Conservation (phyloP, 2,888 invertebrate genomes). For the Neocrepidodera transversa region DNA sequence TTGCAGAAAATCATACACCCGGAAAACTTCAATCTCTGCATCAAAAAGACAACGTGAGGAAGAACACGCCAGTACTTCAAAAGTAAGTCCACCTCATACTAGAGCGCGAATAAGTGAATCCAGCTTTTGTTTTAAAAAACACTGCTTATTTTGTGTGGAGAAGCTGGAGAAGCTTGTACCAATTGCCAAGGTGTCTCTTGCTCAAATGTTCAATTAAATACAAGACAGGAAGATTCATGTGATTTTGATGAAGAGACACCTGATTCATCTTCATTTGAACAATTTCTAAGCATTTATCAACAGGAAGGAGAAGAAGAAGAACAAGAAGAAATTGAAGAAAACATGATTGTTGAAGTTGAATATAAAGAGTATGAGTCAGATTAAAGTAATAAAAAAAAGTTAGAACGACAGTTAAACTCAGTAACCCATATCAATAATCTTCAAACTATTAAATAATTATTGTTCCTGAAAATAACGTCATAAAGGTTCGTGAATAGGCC, state of each 20-base stretch:
- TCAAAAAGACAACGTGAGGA: conserved; percentile 49
- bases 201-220: too few species aligned
- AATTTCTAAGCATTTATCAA: conserved; percentile 25
- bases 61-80: conserved; percentile 48
- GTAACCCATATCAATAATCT: background rate
- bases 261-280: conserved; percentile 28
- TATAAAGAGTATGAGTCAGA: conserved; percentile 13
- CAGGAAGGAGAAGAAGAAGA: conserved; percentile 13
- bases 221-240: conserved; percentile 8
- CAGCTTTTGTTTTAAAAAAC: too few species aligned
- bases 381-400: background rate
- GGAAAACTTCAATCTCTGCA: conserved; percentile 42
- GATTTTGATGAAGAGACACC: conserved; percentile 24
- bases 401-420: background rate
- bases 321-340: background rate
- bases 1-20: conserved; percentile 45
- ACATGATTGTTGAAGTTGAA: conserved; percentile 14
- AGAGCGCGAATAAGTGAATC: conserved; percentile 43
- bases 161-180: too few species aligned
- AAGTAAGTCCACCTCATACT: conserved; percentile 46
- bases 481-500: background rate
- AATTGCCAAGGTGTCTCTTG: too few species aligned
- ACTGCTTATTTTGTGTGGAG: too few species aligned
- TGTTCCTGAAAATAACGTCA: background rate
- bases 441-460: background rate